Evolutionary conservation across 2,888 invertebrate genomes (phyloP).

Genomic region (Atethmia centrago): DNA sequence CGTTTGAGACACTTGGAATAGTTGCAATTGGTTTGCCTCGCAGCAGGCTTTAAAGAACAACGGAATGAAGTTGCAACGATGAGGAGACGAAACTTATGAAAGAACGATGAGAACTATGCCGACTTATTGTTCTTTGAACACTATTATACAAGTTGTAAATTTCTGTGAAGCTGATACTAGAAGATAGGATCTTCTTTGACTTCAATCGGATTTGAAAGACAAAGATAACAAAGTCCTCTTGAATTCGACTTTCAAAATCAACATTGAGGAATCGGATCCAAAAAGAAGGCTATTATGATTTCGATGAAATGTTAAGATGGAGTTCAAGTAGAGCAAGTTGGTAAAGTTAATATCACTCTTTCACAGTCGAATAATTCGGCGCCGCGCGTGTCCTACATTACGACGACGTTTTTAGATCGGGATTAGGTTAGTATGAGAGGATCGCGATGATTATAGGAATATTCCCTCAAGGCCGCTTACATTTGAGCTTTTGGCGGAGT

Average conservation of each 20-base stretch:
- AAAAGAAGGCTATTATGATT: slow-evolving; percentile 54
- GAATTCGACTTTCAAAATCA: slow-evolving; percentile 53
- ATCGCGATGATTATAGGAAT: slow-evolving; percentile 30
- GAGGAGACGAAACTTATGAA: slow-evolving; percentile 60
- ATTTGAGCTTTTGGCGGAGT: slow-evolving; percentile 14
- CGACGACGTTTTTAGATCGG: slow-evolving; percentile 45
- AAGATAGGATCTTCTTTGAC: slow-evolving; percentile 42
- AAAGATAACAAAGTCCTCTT: slow-evolving; percentile 43
- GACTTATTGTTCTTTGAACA: slow-evolving; percentile 57
- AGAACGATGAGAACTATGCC: slow-evolving; percentile 53
- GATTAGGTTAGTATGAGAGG: slow-evolving; percentile 37
- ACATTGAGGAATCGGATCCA: slow-evolving; percentile 26
- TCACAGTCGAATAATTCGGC: slow-evolving; percentile 59
- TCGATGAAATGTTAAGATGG: slow-evolving; percentile 49
- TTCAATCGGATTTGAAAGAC: slow-evolving; percentile 49
- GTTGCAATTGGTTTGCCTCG: slow-evolving; percentile 69
- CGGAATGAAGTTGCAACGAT: slow-evolving; percentile 55
- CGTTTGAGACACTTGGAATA: slow-evolving; percentile 69
- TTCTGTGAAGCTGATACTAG: slow-evolving; percentile 43
- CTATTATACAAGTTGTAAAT: slow-evolving; percentile 60
- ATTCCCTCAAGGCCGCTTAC: background rate
- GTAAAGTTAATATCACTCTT: slow-evolving; percentile 62
- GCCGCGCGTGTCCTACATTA: slow-evolving; percentile 37
- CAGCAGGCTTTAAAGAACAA: slow-evolving; percentile 65
- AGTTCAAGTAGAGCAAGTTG: slow-evolving; percentile 55